These are phyloP conservation scores for Thaumatotibia leucotreta DNA, from an alignment of 1,140 invertebrate species.

Conservation along the genomic window DNA sequence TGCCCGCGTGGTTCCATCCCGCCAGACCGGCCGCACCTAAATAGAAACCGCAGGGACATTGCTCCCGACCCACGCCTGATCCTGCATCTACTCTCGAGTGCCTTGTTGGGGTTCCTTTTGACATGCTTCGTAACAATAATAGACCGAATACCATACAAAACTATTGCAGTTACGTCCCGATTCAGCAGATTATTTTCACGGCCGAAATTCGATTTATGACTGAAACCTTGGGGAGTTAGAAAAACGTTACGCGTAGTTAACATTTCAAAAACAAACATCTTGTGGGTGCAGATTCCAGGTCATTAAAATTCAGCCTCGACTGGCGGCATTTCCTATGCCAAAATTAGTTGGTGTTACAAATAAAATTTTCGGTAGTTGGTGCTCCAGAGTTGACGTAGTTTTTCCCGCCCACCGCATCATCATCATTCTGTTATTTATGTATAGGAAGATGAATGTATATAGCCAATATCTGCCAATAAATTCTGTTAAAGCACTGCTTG, in stretches of 20 bases:
- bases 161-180: too few relatives aligned
- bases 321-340: slow-evolving; percentile 31
- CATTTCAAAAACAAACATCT: slow-evolving; percentile 17
- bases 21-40: slow-evolving; percentile 70
- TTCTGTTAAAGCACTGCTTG: neutral
- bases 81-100: slow-evolving; percentile 55
- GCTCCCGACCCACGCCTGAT: slow-evolving; percentile 60
- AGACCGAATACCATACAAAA: neutral
- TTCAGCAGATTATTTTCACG: neutral
- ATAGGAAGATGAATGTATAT: neutral
- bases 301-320: slow-evolving; percentile 25
- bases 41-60: slow-evolving; percentile 75
- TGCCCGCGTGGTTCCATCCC: slow-evolving; percentile 59
- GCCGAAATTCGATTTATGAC: slow-evolving; percentile 7
- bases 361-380: neutral
- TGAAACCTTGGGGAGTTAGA: slow-evolving; percentile 14
- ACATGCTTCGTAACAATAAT: neutral
- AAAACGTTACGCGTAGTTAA: slow-evolving; percentile 19
- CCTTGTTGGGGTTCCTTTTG: slow-evolving; percentile 52
- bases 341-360: slow-evolving; percentile 10
- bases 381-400: neutral
- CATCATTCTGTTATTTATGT: neutral
- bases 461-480: slow-evolving; percentile 10
- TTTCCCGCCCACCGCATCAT: slow-evolving; percentile 5
- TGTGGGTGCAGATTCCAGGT: slow-evolving; percentile 12